These are phyloP conservation scores for Poicephalus gulielmi DNA, from an alignment of 2,113 vertebrate genomes.

Conservation along the genomic window DNA sequence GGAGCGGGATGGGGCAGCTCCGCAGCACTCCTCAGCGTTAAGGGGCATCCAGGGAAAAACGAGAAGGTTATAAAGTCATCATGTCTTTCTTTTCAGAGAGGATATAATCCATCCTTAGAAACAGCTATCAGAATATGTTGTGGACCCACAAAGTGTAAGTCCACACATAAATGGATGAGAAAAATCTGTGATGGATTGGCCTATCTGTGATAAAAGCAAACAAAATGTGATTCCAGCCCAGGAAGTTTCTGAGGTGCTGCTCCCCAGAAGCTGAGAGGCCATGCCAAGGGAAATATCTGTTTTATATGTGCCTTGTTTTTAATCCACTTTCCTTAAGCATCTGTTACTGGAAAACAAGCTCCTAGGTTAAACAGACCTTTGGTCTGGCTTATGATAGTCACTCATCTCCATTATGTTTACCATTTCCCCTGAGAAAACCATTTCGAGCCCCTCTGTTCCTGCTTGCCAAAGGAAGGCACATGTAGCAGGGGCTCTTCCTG, in stretches of 20 bases:
- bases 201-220: not conserved
- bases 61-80: not conserved
- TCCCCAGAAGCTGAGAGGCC: constrained; percentile 11
- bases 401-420: not conserved
- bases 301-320: constrained; percentile 34
- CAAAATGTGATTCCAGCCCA: not conserved
- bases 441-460: not conserved
- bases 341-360: constrained; percentile 24
- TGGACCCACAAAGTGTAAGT: not conserved
- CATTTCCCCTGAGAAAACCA: constrained; percentile 12
- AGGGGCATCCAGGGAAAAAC: no score
- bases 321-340: constrained; percentile 56
- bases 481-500: not conserved
- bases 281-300: constrained; percentile 3
- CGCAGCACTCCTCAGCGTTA: rapidly evolving
- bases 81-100: not conserved
- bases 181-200: not conserved
- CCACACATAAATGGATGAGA: not conserved
- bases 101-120: not conserved
- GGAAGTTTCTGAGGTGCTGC: constrained; percentile 10
- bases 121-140: not conserved
- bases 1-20: rapidly evolving
- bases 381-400: not conserved
- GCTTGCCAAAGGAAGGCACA: not conserved
- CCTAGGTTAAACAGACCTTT: constrained; percentile 33